Base-by-base conservation (phyloP, 2,113 vertebrate species). In the Oryzias curvinotus region DNA sequence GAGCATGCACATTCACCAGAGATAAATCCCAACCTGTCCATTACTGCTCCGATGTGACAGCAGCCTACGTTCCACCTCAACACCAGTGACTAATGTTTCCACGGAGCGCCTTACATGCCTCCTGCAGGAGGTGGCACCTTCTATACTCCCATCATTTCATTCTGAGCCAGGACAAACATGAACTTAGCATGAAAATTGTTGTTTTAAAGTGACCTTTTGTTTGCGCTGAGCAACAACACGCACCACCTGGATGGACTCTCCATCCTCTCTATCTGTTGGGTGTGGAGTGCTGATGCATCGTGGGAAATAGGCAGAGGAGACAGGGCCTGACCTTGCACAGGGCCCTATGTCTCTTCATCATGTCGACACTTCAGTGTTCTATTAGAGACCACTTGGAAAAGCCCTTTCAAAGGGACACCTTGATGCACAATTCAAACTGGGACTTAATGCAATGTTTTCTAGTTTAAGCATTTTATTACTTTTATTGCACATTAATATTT, bases 61-160 rank as follows among this genome's bases (percentile, higher is more conserved):
- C 71, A 79, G 69, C 49, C 81, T 69, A 71, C 80, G 77, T 78
- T 79, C 58, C 75, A 78, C 75, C 75, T 78, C 84, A 76, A 80
- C 74, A 84, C 65, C 77, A 77, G 73, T 87, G 84, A 88, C 68
- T 85, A 84, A 89, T 85, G 85, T 69, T 74, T 71, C 78, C 74
- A 79, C 63, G 49, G 77, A 73, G 73, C 52, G 61, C 66, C 80
- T 81, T 68, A 78, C 65, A 68, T 75, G 69, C 71, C 86, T 85
- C 73, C 73, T 85, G 75, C 74, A 85, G 64, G 62, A 62, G 81
- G 68, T 42, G 63, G 57, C 76, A 78, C 65, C 65, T 62, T 59
- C 68, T 67, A 43, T 47, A 63, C 57, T 57, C 52, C 54, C 73
- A 77, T 80, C 85, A 68, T 65, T 36, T 36, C 36, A 36, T 17